Conservation (phyloP, 1,140 invertebrate genomes). For the Leptinotarsa defecta region DNA sequence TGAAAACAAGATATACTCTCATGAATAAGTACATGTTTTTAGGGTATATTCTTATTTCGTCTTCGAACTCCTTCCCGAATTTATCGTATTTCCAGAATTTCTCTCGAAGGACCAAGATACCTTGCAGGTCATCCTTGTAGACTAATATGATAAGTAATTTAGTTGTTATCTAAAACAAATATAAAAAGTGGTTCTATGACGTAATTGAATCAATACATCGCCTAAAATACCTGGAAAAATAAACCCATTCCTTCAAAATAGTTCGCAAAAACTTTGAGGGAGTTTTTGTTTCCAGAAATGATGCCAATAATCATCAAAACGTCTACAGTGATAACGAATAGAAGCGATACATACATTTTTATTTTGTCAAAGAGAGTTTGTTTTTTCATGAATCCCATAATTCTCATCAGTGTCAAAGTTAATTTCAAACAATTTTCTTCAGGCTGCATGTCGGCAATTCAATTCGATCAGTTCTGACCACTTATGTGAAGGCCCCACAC, state of each 20-base stretch:
- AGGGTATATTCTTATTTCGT: neutral
- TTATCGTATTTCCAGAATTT: neutral
- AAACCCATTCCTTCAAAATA: neutral
- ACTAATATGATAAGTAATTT: neutral
- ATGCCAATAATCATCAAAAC: neutral
- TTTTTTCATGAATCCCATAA: neutral
- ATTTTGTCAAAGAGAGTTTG: slow-evolving; percentile 1
- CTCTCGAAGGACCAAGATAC: neutral
- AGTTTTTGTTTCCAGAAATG: neutral
- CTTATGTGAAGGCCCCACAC: too few relatives aligned
- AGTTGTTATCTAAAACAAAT: too few relatives aligned
- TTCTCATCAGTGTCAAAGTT: too few relatives aligned
- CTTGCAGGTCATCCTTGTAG: neutral
- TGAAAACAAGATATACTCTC: neutral
- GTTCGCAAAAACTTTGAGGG: neutral
- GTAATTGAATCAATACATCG: neutral
- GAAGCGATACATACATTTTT: neutral
- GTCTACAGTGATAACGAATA: neutral
- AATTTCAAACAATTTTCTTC: too few relatives aligned
- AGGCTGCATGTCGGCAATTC: too few relatives aligned
- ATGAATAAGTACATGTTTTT: neutral
- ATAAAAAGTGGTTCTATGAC: neutral
- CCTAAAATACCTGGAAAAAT: neutral
- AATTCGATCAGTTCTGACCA: too few relatives aligned
- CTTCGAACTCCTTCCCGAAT: neutral